These are phyloP conservation scores for Platalea minor DNA, from an alignment of 2,797 vertebrate genomes.

Conservation along the genomic window DNA sequence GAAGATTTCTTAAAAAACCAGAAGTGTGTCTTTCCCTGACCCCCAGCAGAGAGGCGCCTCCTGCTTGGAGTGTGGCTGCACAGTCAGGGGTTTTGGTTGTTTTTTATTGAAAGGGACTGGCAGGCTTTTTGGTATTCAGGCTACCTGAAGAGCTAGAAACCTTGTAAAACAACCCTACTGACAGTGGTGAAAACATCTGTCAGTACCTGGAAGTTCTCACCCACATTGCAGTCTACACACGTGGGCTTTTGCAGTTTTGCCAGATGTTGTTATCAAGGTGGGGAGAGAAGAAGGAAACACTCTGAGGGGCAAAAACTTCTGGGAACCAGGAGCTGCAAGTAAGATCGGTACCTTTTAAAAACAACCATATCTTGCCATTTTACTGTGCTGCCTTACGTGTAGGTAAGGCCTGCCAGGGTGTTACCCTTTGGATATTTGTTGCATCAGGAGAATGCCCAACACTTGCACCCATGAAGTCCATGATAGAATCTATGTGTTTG, in stretches of 20 bases:
- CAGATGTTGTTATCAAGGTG: background rate
- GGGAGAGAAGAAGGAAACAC: background rate
- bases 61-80: background rate
- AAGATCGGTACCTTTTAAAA: background rate
- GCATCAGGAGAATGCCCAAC: background rate
- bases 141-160: background rate
- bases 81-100: background rate
- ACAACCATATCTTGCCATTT: background rate
- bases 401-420: background rate
- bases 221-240: background rate
- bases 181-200: background rate
- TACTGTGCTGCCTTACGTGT: background rate
- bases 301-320: background rate
- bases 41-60: background rate
- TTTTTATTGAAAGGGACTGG: background rate
- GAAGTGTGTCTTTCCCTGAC: background rate
- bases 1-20: background rate
- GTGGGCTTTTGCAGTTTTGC: background rate
- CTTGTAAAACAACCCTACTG: background rate
- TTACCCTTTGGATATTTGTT: background rate
- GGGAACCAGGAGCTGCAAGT: background rate
- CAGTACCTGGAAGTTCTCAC: background rate
- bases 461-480: background rate
- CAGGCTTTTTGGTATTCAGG: constrained; percentile 12
- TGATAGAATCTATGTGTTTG: background rate